Base-by-base conservation (phyloP, 2,888 invertebrate genomes). In the Endomychus coccineus region DNA sequence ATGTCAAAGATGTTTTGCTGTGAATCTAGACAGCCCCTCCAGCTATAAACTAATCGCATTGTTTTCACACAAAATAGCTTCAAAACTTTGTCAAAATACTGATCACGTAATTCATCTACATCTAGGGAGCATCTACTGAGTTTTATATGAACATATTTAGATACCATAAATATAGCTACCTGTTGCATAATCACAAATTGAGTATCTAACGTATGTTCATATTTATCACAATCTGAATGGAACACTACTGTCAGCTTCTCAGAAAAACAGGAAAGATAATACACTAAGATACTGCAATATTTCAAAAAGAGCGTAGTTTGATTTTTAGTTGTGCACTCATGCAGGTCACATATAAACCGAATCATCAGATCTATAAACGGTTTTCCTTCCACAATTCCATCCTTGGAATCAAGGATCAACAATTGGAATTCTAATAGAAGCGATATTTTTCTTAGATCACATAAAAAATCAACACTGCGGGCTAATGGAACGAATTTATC, bases 51-150 rank as follows among this genome's bases (percentile, higher is more conserved):
- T 34, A 56, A 74, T 37, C 81, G 46, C 5, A 57, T 19, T 1
- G 81, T 79, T 25, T 77, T 71, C 48, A 78, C 77, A 34, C 77
- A 78, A 1, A 78, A 71, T 9, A 74, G 68, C 31, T 75, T 71
- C 37, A 82, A 67, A 1, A 83, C 49, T 51, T 78, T 79, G 38
- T 69, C 64, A 17, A 74, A 53, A 49, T 75, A 83, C 36, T 74
- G 69, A 34, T 78, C 74, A 10, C 80, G 69, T 10, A 73, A 61
- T 28, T 72, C 72, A 31, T 74, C 64, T 1, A 59, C 53, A 23
- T 62, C 58, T 11, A 42, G 27, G 15, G 14, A 9, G 56, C 5
- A 12, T 17, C 11, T 21, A 16, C 38, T 10, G 41, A 5, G 42
- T 40, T 15, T 45, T 40, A 22, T 36, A n/a, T 43, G 17, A 42